Conservation (phyloP, 1,140 invertebrate species). For the Drosophila watanabei region DNA sequence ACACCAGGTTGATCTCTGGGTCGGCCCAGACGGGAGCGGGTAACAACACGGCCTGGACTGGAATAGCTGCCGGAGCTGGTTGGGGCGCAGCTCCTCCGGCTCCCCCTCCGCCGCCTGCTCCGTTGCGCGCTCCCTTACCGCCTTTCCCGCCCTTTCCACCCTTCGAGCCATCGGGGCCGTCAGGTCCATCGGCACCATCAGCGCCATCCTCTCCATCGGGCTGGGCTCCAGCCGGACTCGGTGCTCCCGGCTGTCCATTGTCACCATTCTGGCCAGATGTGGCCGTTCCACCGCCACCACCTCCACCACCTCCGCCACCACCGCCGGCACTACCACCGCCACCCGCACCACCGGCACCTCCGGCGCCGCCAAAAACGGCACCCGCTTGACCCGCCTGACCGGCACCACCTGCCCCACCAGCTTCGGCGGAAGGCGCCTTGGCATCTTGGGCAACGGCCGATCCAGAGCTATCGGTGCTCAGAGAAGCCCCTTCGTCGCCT, state of each 20-base stretch:
- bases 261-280: constrained; percentile 66
- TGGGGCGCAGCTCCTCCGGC: constrained; percentile 84
- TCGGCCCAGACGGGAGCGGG: constrained; percentile 68
- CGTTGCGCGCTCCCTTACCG: constrained; percentile 78
- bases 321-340: constrained; percentile 59
- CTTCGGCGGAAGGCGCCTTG: constrained; percentile 7
- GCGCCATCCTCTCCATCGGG: constrained; percentile 74
- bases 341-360: constrained; percentile 52
- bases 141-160: constrained; percentile 80
- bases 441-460: constrained; percentile 9
- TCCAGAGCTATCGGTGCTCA: constrained; percentile 18
- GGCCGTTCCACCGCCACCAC: constrained; percentile 61
- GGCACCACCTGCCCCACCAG: constrained; percentile 37
- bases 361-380: constrained; percentile 51
- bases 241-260: constrained; percentile 57
- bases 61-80: constrained; percentile 23
- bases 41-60: constrained; percentile 27
- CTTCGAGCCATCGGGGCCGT: constrained; percentile 57
- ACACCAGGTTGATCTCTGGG: constrained; percentile 58
- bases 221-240: constrained; percentile 66
- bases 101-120: constrained; percentile 78
- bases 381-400: constrained; percentile 52
- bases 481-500: background rate
- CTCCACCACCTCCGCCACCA: constrained; percentile 65
- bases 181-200: constrained; percentile 72